Percentiles rank a stretch among this genome's conserved stretches.
Conservation (phyloP, 1,140 invertebrate genomes). For the Augochlora pura region DNA sequence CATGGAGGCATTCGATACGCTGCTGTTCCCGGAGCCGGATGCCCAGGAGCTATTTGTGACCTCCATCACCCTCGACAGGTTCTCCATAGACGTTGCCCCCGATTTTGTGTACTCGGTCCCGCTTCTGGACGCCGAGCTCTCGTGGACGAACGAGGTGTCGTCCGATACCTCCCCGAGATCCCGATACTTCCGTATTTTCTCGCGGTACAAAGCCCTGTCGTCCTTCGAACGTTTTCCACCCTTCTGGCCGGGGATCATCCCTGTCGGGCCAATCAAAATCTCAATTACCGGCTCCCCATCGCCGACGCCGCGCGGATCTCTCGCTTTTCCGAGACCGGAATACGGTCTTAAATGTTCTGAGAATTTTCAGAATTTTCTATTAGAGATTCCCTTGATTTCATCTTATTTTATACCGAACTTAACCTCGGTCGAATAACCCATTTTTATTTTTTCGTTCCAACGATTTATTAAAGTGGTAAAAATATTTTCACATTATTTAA, state of each 20-base stretch:
- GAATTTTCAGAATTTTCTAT: too few relatives aligned
- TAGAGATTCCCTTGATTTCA: too few relatives aligned
- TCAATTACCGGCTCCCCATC: not conserved
- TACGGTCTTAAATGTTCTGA: too few relatives aligned
- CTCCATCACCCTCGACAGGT: constrained; percentile 33
- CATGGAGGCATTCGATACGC: constrained; percentile 40
- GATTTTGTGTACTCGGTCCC: constrained; percentile 37
- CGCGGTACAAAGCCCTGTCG: not conserved
- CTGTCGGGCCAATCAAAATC: not conserved
- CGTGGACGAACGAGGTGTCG: not conserved
- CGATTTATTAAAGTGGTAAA: too few relatives aligned
- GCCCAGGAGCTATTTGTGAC: constrained; percentile 29
- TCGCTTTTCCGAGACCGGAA: too few relatives aligned
- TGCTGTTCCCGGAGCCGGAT: constrained; percentile 41
- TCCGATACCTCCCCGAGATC: constrained; percentile 11
- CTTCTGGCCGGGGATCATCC: not conserved
- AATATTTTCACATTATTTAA: too few relatives aligned
- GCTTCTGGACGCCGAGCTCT: constrained; percentile 28
- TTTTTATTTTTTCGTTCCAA: too few relatives aligned
- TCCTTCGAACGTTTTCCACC: not conserved
- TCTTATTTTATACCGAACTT: too few relatives aligned
- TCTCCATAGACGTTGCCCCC: constrained; percentile 41
- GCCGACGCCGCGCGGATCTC: too few relatives aligned
- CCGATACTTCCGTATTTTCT: constrained; percentile 18
- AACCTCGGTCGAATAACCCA: too few relatives aligned